These are phyloP conservation scores for Gymnosoma rotundatum DNA, from an alignment of 2,888 invertebrate genomes.

Conservation along the genomic window DNA sequence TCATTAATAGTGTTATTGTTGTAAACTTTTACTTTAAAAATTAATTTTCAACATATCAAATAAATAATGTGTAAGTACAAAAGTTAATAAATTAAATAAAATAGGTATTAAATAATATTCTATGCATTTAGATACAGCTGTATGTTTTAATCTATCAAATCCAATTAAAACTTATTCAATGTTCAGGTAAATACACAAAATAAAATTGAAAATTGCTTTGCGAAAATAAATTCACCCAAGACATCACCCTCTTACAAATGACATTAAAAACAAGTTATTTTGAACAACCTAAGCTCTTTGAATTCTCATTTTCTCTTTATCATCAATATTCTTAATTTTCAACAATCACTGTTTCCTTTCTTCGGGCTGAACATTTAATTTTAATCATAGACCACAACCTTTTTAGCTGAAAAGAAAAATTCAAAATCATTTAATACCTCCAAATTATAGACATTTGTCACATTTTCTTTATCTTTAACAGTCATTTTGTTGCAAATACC, in stretches of 20 bases:
- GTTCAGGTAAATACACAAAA: neutral
- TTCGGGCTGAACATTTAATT: slow-evolving; percentile 29
- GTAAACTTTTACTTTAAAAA: too few species aligned
- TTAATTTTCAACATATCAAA: too few species aligned
- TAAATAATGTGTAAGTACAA: too few species aligned
- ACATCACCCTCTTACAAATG: slow-evolving; percentile 24
- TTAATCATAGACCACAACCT: slow-evolving; percentile 69
- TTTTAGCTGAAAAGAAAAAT: slow-evolving; percentile 45
- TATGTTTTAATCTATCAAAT: neutral
- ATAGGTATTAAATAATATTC: too few species aligned
- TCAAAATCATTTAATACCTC: slow-evolving; percentile 54
- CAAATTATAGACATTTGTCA: slow-evolving; percentile 48
- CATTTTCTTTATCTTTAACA: slow-evolving; percentile 37
- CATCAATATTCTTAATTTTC: slow-evolving; percentile 24
- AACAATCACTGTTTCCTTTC: slow-evolving; percentile 59
- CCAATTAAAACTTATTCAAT: neutral
- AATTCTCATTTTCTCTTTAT: neutral
- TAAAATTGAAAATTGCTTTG: neutral
- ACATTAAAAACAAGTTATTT: slow-evolving; percentile 1
- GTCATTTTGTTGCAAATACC: slow-evolving; percentile 11
- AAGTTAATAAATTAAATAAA: too few species aligned
- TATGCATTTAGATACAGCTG: too few species aligned
- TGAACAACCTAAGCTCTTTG: neutral
- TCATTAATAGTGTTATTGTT: too few species aligned
- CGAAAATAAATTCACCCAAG: slow-evolving; percentile 35